Evolutionary conservation across 2,888 invertebrate species (phyloP), one percentile per base, ranked within the genome.

Genomic region (Scaptomyza parva): DNA sequence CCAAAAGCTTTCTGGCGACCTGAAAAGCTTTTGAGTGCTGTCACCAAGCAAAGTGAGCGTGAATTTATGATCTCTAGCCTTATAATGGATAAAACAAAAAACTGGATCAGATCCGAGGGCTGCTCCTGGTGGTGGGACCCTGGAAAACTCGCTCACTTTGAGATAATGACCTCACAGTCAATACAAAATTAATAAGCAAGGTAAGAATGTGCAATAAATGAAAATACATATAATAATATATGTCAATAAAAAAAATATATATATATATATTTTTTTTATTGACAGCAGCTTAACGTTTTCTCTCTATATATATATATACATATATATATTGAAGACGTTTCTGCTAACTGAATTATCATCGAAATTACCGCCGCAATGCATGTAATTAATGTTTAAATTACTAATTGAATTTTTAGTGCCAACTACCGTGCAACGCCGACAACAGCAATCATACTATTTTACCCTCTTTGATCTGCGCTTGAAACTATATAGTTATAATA

Each of bases 111-210:
- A 54, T 48, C 57, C 69, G 63, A 81, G 67, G 74, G 70, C 65
- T 77, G 51, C 63, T 60, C 71, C 76, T 70, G 76, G 26, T n/a
- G 28, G n/a, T 63, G 48, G 68, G 62, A 81, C 85, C 79, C 81
- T 80, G 87, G 47, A 70, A 77, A 87, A 81, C 78, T 87, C 35
- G 81, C 67, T 81, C 63, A 69, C 85, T 87, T 81, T 85, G 81
- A 64, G 52, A 14, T 47, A 78, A 74, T 48, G 88, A 74, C 81
- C 87, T 87, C 70, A 81, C 55, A 66, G 51, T 58, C 57, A 53
- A 76, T 59, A 68, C 40, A 44, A 65, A 54, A 61, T 63, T 65
- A 66, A 71, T 83, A 64, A 78, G 51, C 69, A 51, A 64, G 52
- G 61, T 63, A 52, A 66, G 62, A 73, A 60, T 63, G 59, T 41